Percentiles rank a stretch among this genome's conserved stretches.
phyloP scores from a whole-genome alignment of 2,888 invertebrate species.

The Leucophenga maculata region DNA sequence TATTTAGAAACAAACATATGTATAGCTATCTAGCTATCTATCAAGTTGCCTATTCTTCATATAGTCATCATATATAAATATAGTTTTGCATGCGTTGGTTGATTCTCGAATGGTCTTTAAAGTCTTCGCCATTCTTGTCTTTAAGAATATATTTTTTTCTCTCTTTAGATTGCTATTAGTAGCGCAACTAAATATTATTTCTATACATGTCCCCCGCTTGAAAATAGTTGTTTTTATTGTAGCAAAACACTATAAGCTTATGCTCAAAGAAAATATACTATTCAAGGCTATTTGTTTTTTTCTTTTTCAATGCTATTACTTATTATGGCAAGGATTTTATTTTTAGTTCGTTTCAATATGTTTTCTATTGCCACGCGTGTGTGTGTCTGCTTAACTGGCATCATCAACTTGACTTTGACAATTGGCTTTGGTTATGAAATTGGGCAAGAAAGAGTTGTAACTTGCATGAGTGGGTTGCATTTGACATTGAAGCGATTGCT shows the following conservation, averaged over 20 bases:
- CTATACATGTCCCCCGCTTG: too few species aligned
- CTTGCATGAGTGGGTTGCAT: too few species aligned
- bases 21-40: neutral
- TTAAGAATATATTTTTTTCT: neutral
- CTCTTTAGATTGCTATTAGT: neutral
- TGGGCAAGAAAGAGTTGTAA: too few species aligned
- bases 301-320: neutral
- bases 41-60: neutral
- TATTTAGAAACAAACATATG: neutral
- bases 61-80: neutral
- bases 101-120: neutral
- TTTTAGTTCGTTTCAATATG: neutral
- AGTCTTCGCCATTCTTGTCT: too few species aligned
- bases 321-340: neutral
- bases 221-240: too few species aligned
- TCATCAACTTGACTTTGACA: too few species aligned
- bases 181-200: neutral
- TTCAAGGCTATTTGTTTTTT: neutral
- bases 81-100: conserved; percentile 28
- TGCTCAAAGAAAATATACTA: neutral
- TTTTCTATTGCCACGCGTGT: too few species aligned
- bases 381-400: too few species aligned
- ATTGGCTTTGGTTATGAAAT: too few species aligned
- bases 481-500: too few species aligned
- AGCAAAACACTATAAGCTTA: too few species aligned